Percentiles rank a stretch among this genome's conserved stretches.
These are phyloP conservation scores for Tragelaphus scriptus DNA, from an alignment of 2,113 vertebrate genomes.

Conservation along the genomic window DNA sequence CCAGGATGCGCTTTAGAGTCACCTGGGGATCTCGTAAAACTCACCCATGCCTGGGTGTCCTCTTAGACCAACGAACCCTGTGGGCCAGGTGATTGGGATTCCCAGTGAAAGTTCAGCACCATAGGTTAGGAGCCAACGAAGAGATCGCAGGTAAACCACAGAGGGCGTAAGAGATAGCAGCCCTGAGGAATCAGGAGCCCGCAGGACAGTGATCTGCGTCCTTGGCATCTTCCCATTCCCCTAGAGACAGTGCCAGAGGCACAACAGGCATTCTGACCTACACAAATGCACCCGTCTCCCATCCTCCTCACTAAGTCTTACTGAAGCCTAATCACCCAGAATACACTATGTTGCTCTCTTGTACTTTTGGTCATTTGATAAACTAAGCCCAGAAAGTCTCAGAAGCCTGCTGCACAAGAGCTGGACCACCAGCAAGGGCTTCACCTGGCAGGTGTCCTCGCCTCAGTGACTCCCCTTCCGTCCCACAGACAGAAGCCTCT, in stretches of 20 bases:
- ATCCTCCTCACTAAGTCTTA: background rate
- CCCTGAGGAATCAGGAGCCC: background rate
- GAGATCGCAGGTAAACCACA: background rate
- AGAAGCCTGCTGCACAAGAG: background rate
- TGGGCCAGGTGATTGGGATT: rapidly evolving
- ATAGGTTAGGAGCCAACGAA: rapidly evolving
- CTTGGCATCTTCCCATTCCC: background rate
- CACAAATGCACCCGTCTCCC: rapidly evolving
- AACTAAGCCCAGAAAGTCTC: background rate
- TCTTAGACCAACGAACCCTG: too few relatives aligned
- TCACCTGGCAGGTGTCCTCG: background rate
- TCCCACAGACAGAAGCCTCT: background rate
- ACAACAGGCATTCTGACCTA: background rate
- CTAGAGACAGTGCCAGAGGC: rapidly evolving
- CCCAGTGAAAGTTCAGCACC: background rate
- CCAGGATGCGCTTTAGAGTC: background rate
- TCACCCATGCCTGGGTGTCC: too few relatives aligned
- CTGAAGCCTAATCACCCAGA: background rate
- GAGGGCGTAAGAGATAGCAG: background rate
- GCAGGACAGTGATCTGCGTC: rapidly evolving
- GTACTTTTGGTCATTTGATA: background rate
- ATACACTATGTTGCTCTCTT: background rate
- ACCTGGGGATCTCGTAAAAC: background rate
- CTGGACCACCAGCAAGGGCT: too few relatives aligned
- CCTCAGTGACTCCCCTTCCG: background rate